phyloP scores from a whole-genome alignment of 2,113 vertebrate species.

The Patagioenas fasciata region DNA sequence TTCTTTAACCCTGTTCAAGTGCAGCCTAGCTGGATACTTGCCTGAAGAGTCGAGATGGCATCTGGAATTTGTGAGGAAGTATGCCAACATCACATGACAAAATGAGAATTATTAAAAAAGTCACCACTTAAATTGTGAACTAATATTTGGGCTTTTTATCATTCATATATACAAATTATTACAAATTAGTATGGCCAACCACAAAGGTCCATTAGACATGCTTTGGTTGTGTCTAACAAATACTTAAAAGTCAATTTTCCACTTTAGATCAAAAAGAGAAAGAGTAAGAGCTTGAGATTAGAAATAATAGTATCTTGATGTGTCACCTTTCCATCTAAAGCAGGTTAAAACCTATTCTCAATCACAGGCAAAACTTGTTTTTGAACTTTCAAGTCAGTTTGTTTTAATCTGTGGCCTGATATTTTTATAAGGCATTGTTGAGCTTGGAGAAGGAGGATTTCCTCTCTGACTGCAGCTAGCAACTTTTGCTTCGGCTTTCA shows the following conservation, averaged over 20 bases:
- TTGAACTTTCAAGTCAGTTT: conserved; percentile 52
- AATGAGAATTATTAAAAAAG: not conserved
- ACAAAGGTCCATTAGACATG: not conserved
- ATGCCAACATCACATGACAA: not conserved
- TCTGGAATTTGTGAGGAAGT: not conserved
- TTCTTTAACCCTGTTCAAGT: not conserved
- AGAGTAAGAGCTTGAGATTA: not conserved
- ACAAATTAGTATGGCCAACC: not conserved
- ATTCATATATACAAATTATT: not conserved
- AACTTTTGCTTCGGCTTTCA: conserved; percentile 43
- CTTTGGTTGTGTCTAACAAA: not conserved
- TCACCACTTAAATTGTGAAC: not conserved
- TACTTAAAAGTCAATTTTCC: conserved; percentile 28
- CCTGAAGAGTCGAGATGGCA: not conserved
- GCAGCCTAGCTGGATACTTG: not conserved
- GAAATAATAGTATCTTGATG: conserved; percentile 26
- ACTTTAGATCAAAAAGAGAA: conserved; percentile 45
- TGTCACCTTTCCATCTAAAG: conserved; percentile 30
- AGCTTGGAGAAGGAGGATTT: conserved; percentile 18
- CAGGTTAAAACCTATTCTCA: conserved; percentile 47
- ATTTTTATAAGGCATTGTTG: conserved; percentile 65
- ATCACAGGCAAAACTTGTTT: conserved; percentile 23
- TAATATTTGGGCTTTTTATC: not conserved
- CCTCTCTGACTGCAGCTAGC: conserved; percentile 15
- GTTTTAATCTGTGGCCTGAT: conserved; percentile 60